Evolutionary conservation across 2,113 vertebrate genomes (phyloP), one percentile per base, ranked within the genome.

Genomic region (Clarias magur): DNA sequence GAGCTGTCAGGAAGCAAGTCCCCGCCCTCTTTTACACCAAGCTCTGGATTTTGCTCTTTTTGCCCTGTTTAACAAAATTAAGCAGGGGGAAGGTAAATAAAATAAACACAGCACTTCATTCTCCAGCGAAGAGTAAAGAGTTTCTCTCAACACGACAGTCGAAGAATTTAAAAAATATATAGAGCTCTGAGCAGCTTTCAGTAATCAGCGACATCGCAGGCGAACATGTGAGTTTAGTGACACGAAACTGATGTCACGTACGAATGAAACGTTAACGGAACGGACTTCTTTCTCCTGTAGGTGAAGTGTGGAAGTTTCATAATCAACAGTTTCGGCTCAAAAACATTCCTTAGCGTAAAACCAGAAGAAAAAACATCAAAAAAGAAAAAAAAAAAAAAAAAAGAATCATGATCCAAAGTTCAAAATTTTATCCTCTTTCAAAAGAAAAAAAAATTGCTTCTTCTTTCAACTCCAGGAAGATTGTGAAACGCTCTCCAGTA

Each of bases 141-240:
- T 30, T 84, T 48, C 38, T 89, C 78, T 85, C 25, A 87, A 88
- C 87, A 53, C 73, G 87, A 86, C 87, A 83, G 89, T 92, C 89
- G 88, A 94, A 88, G 85, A 91, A 88, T 91, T 94, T 87, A 93
- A 93, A 94, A 93, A 90, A 94, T 93, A 94, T 79, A 81, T 59
- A 93, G 89, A 93, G 88, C 92, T 90, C 91, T 91, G 92, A 94
- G 92, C 92, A 93, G 93, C 94, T 86, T 94, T 80, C 88, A 82
- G 82, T 78, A 30, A 62, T 68, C 60, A 42, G 25, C n/a, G 62
- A 65, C 82, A 90, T 92, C 57, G 11, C 85, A 89, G 82, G 73
- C 67, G 54, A 62, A 30, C 48, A 88, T 65, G 59, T 7, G 19
- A 54, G 48, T 65, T 67, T 15, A 83, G 42, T 34, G 79, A 60